These are phyloP conservation scores for roundworm (Caenorhabditis elegans) DNA, from an alignment of 1,140 invertebrate genomes.

Conservation along the genomic window DNA sequence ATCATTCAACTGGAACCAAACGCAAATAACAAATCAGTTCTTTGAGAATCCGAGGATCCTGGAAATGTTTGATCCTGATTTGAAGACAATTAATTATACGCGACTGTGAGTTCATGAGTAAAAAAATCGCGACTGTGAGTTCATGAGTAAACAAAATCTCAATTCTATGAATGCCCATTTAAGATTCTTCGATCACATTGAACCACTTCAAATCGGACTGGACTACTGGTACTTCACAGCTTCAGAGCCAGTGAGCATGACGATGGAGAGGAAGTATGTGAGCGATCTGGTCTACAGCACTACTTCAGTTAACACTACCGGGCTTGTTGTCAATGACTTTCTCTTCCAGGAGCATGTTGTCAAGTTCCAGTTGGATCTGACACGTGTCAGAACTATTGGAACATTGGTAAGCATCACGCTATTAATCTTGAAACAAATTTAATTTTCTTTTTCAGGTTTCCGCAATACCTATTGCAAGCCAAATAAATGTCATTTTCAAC, in stretches of 20 bases:
- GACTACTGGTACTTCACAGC: not conserved
- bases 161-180: no score
- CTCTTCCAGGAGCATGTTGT: not conserved
- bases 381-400: not conserved
- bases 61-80: not conserved
- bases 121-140: no score
- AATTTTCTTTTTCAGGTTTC: not conserved
- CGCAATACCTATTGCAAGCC: no score
- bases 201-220: not conserved
- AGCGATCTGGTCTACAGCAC: not conserved
- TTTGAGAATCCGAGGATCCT: not conserved
- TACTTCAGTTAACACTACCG: not conserved
- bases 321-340: not conserved
- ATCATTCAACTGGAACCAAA: not conserved
- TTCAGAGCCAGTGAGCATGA: not conserved
- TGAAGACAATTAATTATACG: not conserved
- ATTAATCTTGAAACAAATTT: not conserved
- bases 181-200: not conserved
- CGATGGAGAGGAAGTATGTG: not conserved
- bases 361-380: not conserved
- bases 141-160: no score
- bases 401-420: not conserved
- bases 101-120: no score
- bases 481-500: no score
- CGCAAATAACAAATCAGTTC: not conserved